phyloP scores from a whole-genome alignment of 2,888 invertebrate species.

The Apotomis capreana region DNA sequence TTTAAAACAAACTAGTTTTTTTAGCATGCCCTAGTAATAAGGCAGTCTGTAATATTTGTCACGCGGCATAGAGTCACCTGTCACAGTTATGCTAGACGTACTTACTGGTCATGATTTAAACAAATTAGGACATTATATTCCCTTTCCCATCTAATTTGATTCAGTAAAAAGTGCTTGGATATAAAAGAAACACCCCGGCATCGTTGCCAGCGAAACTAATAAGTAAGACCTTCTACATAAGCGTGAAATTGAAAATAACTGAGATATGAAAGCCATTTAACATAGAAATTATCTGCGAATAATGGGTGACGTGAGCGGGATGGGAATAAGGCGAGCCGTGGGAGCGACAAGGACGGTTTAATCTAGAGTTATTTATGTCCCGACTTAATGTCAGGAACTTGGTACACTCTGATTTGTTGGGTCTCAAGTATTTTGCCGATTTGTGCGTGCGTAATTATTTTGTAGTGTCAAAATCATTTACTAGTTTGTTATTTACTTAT shows the following conservation, averaged over 20 bases:
- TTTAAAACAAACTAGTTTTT: too few relatives aligned
- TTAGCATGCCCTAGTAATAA: too few relatives aligned
- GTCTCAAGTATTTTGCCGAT: neutral
- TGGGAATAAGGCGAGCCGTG: conserved; percentile 4
- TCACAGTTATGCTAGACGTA: too few relatives aligned
- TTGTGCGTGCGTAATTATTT: neutral
- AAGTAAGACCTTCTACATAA: conserved; percentile 1
- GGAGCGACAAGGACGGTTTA: conserved; percentile 20
- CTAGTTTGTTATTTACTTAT: too few relatives aligned
- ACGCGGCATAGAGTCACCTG: too few relatives aligned
- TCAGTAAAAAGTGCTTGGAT: too few relatives aligned
- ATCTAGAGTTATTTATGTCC: conserved; percentile 24
- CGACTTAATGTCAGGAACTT: conserved; percentile 3
- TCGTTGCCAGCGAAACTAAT: neutral
- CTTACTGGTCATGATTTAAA: too few relatives aligned
- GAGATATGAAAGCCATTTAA: conserved; percentile 26
- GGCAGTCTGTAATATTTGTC: too few relatives aligned
- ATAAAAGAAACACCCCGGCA: neutral
- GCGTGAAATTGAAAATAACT: conserved; percentile 33
- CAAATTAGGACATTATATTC: too few relatives aligned
- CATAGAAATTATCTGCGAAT: conserved; percentile 27
- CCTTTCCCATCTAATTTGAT: too few relatives aligned
- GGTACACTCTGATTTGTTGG: neutral
- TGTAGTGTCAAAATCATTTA: neutral
- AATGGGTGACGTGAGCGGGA: conserved; percentile 27